phyloP scores from a whole-genome alignment of 2,888 invertebrate genomes.

The Eupithecia pulchellata region DNA sequence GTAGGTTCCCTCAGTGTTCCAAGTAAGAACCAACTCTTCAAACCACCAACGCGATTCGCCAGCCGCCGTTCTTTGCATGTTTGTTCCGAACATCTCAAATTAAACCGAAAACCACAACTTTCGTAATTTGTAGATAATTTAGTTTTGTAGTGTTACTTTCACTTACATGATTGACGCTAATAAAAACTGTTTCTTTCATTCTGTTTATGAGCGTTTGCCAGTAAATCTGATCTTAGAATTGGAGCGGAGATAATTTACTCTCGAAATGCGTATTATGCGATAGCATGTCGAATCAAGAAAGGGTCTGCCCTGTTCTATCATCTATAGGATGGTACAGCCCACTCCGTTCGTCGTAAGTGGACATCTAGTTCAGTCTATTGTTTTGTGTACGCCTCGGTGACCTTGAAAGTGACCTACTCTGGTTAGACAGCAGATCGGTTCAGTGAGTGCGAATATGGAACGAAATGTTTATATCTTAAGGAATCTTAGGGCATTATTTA shows the following conservation, averaged over 20 bases:
- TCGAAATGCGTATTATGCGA: slow-evolving; percentile 34
- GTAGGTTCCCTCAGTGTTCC: not conserved
- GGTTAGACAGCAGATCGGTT: not conserved
- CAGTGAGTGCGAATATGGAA: not conserved
- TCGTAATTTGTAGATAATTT: slow-evolving; percentile 30
- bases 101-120: slow-evolving; percentile 41
- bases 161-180: slow-evolving; percentile 59
- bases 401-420: slow-evolving; percentile 10
- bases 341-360: slow-evolving; percentile 12
- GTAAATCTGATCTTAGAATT: slow-evolving; percentile 56
- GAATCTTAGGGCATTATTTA: not conserved
- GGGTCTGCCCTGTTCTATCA: slow-evolving; percentile 20
- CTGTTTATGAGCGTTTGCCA: slow-evolving; percentile 49
- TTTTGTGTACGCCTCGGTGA: not conserved
- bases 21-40: not conserved
- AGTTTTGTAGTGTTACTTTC: slow-evolving; percentile 54
- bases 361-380: slow-evolving; percentile 11
- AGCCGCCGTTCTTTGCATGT: not conserved
- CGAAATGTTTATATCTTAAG: not conserved
- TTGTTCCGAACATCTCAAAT: slow-evolving; percentile 28
- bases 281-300: slow-evolving; percentile 30
- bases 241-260: slow-evolving; percentile 56
- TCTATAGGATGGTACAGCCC: slow-evolving; percentile 1
- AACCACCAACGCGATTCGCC: not conserved
- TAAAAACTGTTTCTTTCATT: slow-evolving; percentile 54